Percentiles rank a stretch among this genome's conserved stretches.
phyloP scores from a whole-genome alignment of 2,888 invertebrate species.

The Cynaeus angustus region DNA sequence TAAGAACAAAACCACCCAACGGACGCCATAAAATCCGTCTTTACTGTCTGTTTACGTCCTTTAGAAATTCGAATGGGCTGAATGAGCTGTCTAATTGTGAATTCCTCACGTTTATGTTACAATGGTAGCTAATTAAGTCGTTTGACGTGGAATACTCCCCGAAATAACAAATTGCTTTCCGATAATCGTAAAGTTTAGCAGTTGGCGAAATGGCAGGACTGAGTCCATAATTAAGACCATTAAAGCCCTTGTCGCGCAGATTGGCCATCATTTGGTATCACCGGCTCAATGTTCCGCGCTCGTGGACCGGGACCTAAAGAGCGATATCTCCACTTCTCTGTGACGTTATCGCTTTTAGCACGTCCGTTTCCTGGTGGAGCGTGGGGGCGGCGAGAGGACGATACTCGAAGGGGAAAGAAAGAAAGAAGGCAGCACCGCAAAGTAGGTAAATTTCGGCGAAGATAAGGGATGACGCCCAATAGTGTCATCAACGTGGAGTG shows the following conservation, averaged over 20 bases:
- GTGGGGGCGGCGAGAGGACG: not conserved
- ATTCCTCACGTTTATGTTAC: slow-evolving; percentile 21
- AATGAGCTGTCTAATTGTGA: slow-evolving; percentile 1
- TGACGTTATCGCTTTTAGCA: slow-evolving; percentile 26
- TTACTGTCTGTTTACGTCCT: slow-evolving; percentile 5
- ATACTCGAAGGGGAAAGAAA: not conserved
- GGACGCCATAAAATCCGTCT: not conserved
- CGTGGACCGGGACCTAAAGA: slow-evolving; percentile 29
- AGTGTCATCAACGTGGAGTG: too few species aligned
- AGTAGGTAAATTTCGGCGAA: not conserved
- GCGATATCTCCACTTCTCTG: slow-evolving; percentile 26
- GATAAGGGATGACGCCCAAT: too few species aligned
- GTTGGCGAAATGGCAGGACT: slow-evolving; percentile 39
- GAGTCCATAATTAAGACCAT: slow-evolving; percentile 51
- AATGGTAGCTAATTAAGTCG: slow-evolving; percentile 48
- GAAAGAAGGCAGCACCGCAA: not conserved
- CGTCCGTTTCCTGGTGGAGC: slow-evolving; percentile 14
- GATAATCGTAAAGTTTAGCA: slow-evolving; percentile 52
- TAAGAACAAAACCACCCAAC: slow-evolving; percentile 9
- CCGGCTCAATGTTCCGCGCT: slow-evolving; percentile 27
- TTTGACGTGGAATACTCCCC: slow-evolving; percentile 39
- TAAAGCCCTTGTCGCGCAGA: slow-evolving; percentile 47
- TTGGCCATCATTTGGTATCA: slow-evolving; percentile 43
- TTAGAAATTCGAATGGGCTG: not conserved
- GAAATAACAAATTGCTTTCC: slow-evolving; percentile 52